These are phyloP conservation scores for Rhadinocentrus ornatus DNA, from an alignment of 2,797 vertebrate species.

Conservation along the genomic window DNA sequence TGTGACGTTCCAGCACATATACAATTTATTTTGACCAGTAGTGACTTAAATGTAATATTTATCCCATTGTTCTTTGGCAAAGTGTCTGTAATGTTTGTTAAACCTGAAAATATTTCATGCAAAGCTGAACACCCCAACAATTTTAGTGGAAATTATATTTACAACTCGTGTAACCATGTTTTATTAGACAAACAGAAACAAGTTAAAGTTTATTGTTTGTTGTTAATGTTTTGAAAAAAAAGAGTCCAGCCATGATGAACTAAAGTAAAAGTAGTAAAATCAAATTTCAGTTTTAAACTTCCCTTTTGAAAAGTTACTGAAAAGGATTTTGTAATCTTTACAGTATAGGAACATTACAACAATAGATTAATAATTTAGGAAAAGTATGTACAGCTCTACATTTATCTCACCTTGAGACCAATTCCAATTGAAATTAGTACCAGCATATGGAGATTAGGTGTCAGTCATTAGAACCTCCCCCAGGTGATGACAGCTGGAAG, in stretches of 20 bases:
- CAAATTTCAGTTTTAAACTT: too few relatives aligned
- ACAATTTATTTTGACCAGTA: constrained; percentile 7
- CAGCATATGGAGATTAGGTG: background rate
- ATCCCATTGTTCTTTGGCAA: background rate
- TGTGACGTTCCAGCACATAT: constrained; percentile 15
- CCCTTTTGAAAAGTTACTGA: too few relatives aligned
- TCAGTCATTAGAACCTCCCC: constrained; percentile 5
- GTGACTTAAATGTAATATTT: constrained; percentile 19
- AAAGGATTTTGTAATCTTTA: background rate
- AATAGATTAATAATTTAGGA: background rate
- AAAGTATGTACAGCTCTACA: background rate
- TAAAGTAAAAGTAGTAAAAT: too few relatives aligned
- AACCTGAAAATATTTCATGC: background rate
- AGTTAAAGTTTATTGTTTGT: background rate
- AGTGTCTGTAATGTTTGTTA: background rate
- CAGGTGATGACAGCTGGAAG: background rate
- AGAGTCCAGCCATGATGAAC: too few relatives aligned
- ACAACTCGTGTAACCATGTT: background rate
- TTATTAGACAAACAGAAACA: background rate
- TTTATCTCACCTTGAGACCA: background rate
- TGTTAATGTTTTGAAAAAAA: too few relatives aligned
- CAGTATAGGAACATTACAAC: too few relatives aligned
- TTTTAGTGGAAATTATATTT: background rate
- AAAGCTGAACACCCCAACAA: background rate
- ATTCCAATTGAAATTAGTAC: background rate